phyloP scores from a whole-genome alignment of 2,113 vertebrate species.

The Leptosomus discolor region DNA sequence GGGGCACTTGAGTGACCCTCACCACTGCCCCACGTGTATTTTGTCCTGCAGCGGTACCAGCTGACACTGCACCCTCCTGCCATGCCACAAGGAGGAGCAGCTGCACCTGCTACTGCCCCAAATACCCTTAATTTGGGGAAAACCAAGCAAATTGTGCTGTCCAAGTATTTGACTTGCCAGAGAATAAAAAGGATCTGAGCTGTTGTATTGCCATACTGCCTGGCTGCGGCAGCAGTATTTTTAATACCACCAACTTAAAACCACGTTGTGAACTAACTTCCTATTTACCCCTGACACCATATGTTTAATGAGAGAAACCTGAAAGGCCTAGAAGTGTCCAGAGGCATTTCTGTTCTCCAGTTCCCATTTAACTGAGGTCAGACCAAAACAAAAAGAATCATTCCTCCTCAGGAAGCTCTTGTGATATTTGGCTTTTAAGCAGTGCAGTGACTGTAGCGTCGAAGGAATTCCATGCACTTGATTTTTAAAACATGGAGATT shows the following conservation, averaged over 20 bases:
- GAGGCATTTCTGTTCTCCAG: background rate
- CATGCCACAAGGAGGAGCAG: background rate
- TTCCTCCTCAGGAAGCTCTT: background rate
- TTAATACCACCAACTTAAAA: background rate
- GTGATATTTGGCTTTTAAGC: background rate
- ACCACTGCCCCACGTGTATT: fast-evolving
- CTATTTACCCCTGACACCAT: background rate
- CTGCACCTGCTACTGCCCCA: background rate
- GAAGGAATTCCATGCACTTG: background rate
- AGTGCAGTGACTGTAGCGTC: background rate
- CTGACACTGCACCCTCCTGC: background rate
- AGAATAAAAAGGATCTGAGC: background rate
- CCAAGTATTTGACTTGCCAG: background rate
- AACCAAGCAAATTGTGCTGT: background rate
- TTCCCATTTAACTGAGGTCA: background rate
- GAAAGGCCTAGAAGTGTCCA: background rate
- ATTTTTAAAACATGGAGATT: background rate
- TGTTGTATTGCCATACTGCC: background rate
- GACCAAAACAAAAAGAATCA: background rate
- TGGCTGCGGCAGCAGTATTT: background rate
- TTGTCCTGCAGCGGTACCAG: background rate
- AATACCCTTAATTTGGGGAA: background rate
- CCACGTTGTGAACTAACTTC: background rate
- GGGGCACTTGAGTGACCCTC: no score
- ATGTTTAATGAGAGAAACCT: background rate